A percentile compares a stretch with the other conserved stretches of the same genome.
Evolutionary conservation across 2,888 invertebrate genomes (phyloP).

Genomic region (Volucella inanis): DNA sequence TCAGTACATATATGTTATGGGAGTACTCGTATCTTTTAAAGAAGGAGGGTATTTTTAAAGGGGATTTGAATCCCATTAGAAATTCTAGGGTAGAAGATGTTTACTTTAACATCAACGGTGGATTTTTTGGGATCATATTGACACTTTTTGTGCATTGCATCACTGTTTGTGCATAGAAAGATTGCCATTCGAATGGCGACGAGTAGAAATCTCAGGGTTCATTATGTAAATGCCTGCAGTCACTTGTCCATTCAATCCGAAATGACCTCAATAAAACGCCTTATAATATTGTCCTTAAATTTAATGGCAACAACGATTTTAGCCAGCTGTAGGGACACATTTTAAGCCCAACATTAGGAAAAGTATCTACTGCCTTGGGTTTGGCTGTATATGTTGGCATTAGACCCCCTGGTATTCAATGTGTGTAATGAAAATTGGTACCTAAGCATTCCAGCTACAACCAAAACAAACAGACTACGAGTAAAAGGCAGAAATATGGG

Average conservation of each 20-base stretch:
- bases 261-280: conserved; percentile 21
- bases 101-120: too few species aligned
- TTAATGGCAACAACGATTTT: conserved; percentile 22
- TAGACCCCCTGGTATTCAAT: not conserved
- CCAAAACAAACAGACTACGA: conserved; percentile 36
- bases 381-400: not conserved
- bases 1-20: not conserved
- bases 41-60: too few species aligned
- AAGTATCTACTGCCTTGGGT: conserved; percentile 5
- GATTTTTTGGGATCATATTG: too few species aligned
- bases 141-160: too few species aligned
- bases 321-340: conserved; percentile 16
- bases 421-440: conserved; percentile 45
- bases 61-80: too few species aligned
- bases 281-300: conserved; percentile 28
- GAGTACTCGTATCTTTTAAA: too few species aligned
- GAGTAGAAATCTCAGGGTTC: too few species aligned
- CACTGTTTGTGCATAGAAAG: too few species aligned
- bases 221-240: too few species aligned
- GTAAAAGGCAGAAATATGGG: conserved; percentile 57
- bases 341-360: conserved; percentile 31
- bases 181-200: too few species aligned
- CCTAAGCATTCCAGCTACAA: conserved; percentile 44
- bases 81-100: too few species aligned
- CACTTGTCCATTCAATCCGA: not conserved